Percentiles rank a stretch among this genome's conserved stretches.
Evolutionary conservation across 1,140 invertebrate species (phyloP).

Genomic region (Hetaerina americana): DNA sequence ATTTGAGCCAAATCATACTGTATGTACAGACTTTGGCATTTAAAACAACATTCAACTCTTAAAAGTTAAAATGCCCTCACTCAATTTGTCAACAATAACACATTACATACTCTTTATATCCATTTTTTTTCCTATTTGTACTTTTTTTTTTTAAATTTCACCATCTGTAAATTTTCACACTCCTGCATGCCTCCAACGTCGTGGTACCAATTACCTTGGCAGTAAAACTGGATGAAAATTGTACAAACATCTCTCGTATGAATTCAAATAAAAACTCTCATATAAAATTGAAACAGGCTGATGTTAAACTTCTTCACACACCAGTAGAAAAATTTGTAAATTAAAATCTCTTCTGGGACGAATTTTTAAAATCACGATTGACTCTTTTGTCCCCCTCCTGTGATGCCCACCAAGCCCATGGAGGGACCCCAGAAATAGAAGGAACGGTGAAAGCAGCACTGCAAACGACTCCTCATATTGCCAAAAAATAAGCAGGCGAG

Average conservation of each 20-base stretch:
- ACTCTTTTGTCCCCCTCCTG: too few relatives aligned
- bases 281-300: background rate
- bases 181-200: background rate
- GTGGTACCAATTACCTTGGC: background rate
- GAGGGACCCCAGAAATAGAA: too few relatives aligned
- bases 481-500: too few relatives aligned
- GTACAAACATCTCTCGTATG: background rate
- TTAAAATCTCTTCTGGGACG: background rate
- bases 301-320: background rate
- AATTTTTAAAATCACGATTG: background rate
- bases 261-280: background rate
- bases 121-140: background rate
- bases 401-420: too few relatives aligned
- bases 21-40: background rate
- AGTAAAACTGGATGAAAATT: background rate
- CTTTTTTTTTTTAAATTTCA: background rate
- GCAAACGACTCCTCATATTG: too few relatives aligned
- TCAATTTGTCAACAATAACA: background rate
- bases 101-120: background rate
- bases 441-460: too few relatives aligned
- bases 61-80: background rate
- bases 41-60: background rate
- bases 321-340: background rate
- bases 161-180: background rate
- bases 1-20: background rate